Base-by-base conservation (phyloP, 2,113 vertebrate genomes). In the Holacanthus passer region DNA sequence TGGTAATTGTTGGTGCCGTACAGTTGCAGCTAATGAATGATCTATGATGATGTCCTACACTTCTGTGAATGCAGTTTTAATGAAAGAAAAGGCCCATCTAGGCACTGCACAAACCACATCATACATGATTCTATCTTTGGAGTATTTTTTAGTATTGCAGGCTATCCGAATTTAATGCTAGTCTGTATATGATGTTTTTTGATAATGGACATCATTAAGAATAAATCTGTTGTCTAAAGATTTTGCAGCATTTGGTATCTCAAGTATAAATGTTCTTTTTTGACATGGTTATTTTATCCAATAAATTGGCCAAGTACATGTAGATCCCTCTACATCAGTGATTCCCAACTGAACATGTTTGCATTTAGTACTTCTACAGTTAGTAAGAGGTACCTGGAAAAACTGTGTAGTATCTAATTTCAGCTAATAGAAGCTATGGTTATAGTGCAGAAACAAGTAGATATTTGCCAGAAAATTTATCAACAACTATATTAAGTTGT, bases 1-100 rank as follows among this genome's bases (percentile, higher is more conserved):
- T 77, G 58, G 59, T 75, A 84, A 81, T 79, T 71, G 80, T 63
- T 59, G 39, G 35, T 39, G 63, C 16, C 48, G 66, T 55, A 63
- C 31, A 50, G 56, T 71, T 74, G 59, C 31, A 50, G 56, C 66
- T 74, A 73, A 79, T 82, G 41, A 78, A 77, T 64, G 47, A 73
- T 82, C 10, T 47, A 58, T 83, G 16, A 73, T 69, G 58, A 53
- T 56, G 32, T 53, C 24, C 31, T 63, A 43, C 6, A 22, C n/a
- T 62, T 62, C 64, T 82, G 83, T 55, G 68, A 73, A 39, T 31
- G 32, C 37, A 73, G 19, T 41, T 60, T 56, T 77, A 68, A 73
- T 53, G 31, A 60, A 70, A n/a, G 7, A 79, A 69, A 81, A 77
- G n/a, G 29, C 52, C 32, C 9, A 63, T 24, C 16, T 24, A 59